Evolutionary conservation across 2,888 invertebrate species (phyloP), one percentile per base, ranked within the genome.

Genomic region (Dione juno): DNA sequence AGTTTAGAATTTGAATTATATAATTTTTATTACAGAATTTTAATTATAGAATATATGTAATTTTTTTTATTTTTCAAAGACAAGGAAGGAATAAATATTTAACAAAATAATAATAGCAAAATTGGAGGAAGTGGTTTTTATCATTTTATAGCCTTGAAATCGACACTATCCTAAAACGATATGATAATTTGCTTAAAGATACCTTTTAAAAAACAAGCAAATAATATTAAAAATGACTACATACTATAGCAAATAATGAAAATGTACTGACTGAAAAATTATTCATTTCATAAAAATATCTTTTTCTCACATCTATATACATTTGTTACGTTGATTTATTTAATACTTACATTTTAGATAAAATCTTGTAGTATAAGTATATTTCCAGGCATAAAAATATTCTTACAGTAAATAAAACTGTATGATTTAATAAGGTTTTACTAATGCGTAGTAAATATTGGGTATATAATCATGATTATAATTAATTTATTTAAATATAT

Each of bases 401-500:
- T 43, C 0, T 45, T n/a, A 28, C 0, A 45, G n/a, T 28, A 16
- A 11, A 5, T 11, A 28, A 43, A 7, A 50, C 10, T 45, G 8
- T 45, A 45, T 28, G 28, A 45, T n/a, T 21, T 28, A 45, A 14
- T 28, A 21, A 43, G 9, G 21, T 28, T 28, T n/a, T 28, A 35
- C 7, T 61, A 73, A 57, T 37, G 43, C 53, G 21, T 41, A 66
- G 2, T 69, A 21, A 19, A 45, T 45, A 45, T 59, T 19, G 10
- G 21, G 21, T 45, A 45, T 43, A 58, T 58, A 65, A 65, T 21
- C 65, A 65, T 52, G 10, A 28, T 11, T 61, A 28, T 45, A 45
- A 28, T 45, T 61, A 28, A 11, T 28, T 61, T 61, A 28, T 45
- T 61, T 61, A 45, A 61, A 61, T 61, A 45, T 61, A 61, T 61